A percentile compares a stretch with the other conserved stretches of the same genome.
Evolutionary conservation across 2,113 vertebrate species (phyloP).

Genomic region (Myotis lucifugus): DNA sequence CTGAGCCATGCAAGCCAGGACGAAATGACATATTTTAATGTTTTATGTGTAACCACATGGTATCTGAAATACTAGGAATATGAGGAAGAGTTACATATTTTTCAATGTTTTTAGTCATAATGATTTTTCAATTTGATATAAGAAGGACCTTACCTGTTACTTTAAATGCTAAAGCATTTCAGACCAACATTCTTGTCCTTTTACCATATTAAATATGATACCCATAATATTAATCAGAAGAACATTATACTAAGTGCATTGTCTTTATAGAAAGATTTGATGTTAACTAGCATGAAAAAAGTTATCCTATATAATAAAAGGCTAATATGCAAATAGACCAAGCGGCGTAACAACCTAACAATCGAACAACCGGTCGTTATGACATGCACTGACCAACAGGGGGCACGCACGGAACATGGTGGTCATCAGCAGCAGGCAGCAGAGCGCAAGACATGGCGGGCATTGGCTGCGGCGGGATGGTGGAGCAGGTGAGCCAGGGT

Average conservation of each 20-base stretch:
- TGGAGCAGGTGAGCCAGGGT: too few relatives aligned
- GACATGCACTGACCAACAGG: too few relatives aligned
- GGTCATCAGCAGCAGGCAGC: too few relatives aligned
- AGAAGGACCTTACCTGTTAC: neutral
- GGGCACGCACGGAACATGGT: too few relatives aligned
- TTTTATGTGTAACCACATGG: neutral
- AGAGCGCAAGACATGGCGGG: too few relatives aligned
- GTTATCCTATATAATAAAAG: too few relatives aligned
- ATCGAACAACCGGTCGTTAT: too few relatives aligned
- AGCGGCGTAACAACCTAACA: too few relatives aligned
- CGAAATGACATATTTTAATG: neutral
- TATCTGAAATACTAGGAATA: neutral
- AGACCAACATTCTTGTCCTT: neutral
- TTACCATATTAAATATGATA: neutral
- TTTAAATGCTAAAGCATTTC: neutral
- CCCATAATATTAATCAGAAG: neutral
- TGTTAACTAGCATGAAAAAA: neutral
- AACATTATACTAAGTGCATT: neutral
- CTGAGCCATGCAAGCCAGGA: too few relatives aligned
- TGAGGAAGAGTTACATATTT: neutral
- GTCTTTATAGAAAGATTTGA: constrained; percentile 10
- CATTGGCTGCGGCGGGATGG: too few relatives aligned
- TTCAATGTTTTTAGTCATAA: neutral
- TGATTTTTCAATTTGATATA: neutral
- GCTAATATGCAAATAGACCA: too few relatives aligned